phyloP scores from a whole-genome alignment of 2,113 vertebrate species.

The Mastomys natalensis region DNA sequence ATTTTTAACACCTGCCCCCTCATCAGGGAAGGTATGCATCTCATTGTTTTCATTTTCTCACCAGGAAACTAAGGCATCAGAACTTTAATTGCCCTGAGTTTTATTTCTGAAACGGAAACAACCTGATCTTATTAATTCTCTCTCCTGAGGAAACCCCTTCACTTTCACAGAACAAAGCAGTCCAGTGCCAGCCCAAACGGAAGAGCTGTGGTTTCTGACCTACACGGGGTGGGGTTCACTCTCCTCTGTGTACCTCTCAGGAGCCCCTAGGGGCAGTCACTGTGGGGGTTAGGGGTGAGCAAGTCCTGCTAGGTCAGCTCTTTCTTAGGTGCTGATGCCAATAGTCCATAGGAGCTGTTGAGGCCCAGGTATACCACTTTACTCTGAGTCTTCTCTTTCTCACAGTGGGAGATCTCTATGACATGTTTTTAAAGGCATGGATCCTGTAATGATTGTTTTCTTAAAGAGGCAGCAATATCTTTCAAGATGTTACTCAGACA shows the following conservation, averaged over 20 bases:
- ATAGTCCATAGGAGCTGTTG: too few relatives aligned
- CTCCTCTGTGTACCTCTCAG: background rate
- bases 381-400: background rate
- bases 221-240: background rate
- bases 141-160: background rate
- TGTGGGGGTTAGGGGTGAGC: too few relatives aligned
- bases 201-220: background rate
- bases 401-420: background rate
- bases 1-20: background rate
- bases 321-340: background rate
- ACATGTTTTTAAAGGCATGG: background rate
- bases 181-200: background rate
- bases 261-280: fast-evolving
- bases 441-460: background rate
- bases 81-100: background rate
- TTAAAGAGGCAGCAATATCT: background rate
- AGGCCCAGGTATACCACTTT: background rate
- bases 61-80: constrained; percentile 46
- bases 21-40: background rate
- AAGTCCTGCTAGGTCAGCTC: background rate
- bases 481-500: background rate
- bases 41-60: constrained; percentile 25
- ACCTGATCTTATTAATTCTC: background rate
- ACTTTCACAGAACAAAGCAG: background rate
- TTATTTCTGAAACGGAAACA: constrained; percentile 55